phyloP scores from a whole-genome alignment of 2,888 invertebrate genomes.

The Acronicta leporina region DNA sequence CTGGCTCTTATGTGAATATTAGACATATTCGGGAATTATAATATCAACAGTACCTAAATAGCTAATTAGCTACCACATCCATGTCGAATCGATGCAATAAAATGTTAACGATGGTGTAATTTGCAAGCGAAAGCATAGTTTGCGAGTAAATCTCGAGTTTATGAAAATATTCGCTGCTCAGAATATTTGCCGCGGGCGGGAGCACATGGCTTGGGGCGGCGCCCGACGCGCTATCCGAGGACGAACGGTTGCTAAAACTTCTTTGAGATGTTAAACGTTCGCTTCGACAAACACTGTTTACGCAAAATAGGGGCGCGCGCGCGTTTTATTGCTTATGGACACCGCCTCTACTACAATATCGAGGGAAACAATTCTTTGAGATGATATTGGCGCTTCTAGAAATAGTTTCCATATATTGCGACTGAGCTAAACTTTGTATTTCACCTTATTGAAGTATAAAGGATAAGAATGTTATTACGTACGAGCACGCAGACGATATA shows the following conservation, averaged over 20 bases:
- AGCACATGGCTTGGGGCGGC: conserved; percentile 38
- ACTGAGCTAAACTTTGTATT: conserved; percentile 39
- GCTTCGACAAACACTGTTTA: conserved; percentile 72
- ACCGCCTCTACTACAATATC: conserved; percentile 66
- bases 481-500: conserved; percentile 37
- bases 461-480: conserved; percentile 35
- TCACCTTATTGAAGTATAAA: conserved; percentile 38
- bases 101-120: conserved; percentile 39
- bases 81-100: conserved; percentile 17
- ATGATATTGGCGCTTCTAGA: conserved; percentile 55
- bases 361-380: conserved; percentile 66
- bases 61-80: neutral
- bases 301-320: conserved; percentile 63
- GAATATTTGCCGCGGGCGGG: conserved; percentile 19
- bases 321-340: conserved; percentile 75
- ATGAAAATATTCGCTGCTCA: conserved; percentile 45
- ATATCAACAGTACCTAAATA: neutral
- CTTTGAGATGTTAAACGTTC: conserved; percentile 77
- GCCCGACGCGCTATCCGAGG: conserved; percentile 35
- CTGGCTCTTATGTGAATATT: no score
- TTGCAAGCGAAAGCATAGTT: conserved; percentile 46
- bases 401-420: conserved; percentile 39
- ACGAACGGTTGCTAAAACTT: conserved; percentile 55
- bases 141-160: conserved; percentile 41
- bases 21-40: no score